These are phyloP conservation scores for Choreutis nemorana DNA, from an alignment of 2,888 invertebrate genomes.

Conservation along the genomic window DNA sequence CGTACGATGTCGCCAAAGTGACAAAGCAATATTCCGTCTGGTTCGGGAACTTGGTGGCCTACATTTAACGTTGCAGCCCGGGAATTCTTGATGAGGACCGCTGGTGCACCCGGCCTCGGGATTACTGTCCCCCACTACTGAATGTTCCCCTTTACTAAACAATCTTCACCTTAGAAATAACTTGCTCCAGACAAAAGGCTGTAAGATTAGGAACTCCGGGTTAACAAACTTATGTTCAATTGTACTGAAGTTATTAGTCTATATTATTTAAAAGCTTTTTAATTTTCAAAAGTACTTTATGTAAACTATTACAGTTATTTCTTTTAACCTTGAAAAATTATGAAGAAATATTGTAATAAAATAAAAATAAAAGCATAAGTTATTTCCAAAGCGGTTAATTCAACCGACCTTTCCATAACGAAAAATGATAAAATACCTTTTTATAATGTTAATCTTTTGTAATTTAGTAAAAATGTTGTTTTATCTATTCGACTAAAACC, in stretches of 20 bases:
- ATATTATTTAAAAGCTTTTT: no score
- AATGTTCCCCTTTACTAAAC: conserved; percentile 36
- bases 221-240: no score
- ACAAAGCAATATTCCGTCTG: conserved; percentile 61
- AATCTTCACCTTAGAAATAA: conserved; percentile 15
- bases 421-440: background rate
- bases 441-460: conserved; percentile 1
- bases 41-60: conserved; percentile 55
- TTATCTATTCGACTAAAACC: no score
- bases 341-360: conserved; percentile 1
- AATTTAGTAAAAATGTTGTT: no score
- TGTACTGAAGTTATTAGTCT: no score
- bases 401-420: background rate
- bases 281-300: no score
- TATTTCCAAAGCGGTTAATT: conserved; percentile 1
- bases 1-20: conserved; percentile 58
- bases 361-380: background rate
- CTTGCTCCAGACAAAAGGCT: no score
- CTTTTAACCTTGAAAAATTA: background rate
- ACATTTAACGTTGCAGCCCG: conserved; percentile 57
- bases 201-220: no score
- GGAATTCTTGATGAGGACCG: conserved; percentile 56
- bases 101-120: conserved; percentile 41
- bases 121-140: conserved; percentile 44
- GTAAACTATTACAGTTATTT: no score